Conservation (phyloP, 2,888 invertebrate species). For the Blastobasis adustella region DNA sequence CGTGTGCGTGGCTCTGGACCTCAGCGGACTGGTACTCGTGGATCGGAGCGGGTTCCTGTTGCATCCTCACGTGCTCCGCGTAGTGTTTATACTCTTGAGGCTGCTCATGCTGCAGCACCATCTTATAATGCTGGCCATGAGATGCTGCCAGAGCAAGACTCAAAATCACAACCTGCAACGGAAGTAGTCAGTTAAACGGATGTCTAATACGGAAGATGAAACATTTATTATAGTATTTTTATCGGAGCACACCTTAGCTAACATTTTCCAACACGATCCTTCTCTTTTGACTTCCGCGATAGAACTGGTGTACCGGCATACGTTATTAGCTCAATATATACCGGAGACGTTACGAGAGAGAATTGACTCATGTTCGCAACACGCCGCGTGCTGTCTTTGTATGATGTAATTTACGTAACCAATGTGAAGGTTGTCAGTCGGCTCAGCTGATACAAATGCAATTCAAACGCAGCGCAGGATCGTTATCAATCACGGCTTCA, state of each 20-base stretch:
- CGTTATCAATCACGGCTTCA: constrained; percentile 14
- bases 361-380: constrained; percentile 65
- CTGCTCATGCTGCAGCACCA: constrained; percentile 35
- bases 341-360: constrained; percentile 71
- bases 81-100: constrained; percentile 38
- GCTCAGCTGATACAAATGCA: constrained; percentile 33
- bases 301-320: constrained; percentile 70
- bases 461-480: constrained; percentile 24
- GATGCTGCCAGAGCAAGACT: constrained; percentile 31
- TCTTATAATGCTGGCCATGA: constrained; percentile 39
- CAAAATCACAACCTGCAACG: constrained; percentile 45
- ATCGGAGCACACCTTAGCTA: constrained; percentile 52
- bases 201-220: background rate
- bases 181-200: constrained; percentile 3
- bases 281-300: constrained; percentile 64
- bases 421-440: constrained; percentile 63
- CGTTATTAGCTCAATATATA: constrained; percentile 71
- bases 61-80: constrained; percentile 30
- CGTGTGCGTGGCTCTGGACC: background rate
- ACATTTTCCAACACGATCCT: constrained; percentile 53
- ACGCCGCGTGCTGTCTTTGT: constrained; percentile 43
- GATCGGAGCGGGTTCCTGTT: constrained; percentile 38
- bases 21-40: constrained; percentile 25
- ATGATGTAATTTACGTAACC: constrained; percentile 71
- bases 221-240: background rate